Base-by-base conservation (phyloP, 2,888 invertebrate species). In the Caradrina clavipalpis region DNA sequence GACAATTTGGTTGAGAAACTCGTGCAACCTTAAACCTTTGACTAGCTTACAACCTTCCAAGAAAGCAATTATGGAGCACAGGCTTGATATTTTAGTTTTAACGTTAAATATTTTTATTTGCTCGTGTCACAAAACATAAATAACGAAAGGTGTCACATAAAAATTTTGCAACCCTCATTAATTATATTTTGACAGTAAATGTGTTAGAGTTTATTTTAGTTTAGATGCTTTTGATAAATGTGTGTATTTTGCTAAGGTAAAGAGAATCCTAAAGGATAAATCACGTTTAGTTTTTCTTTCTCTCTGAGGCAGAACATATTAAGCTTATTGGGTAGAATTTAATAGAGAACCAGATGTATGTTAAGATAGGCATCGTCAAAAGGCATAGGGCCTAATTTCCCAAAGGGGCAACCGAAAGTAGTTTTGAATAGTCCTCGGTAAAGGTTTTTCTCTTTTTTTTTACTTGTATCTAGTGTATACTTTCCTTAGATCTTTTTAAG, bases 321-420 rank as follows among this genome's bases (percentile, higher is more conserved):
- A 77, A 17, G 56, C 35, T 67, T 61, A 73, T 75, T 76, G 63
- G 57, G 69, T 57, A 39, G 68, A 68, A 78, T 80, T 76, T 78
- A 76, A 76, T 69, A 62, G 67, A 66, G 50, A 65, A 73, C 59
- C 71, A 75, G 72, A 70, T 77, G 65, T 76, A 71, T 73, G 66
- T 62, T 72, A 73, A 80, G 78, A 78, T 67, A 69, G 51, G 53
- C 51, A 74, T 74, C 69, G 76, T 78, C 74, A 70, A 69, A 78
- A 80, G 63, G 73, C 78, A 73, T 82, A 56, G 69, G 63, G 60
- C 57, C 63, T 84, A 82, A 84, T 84, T 84, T 84, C 83, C 83
- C 83, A 70, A 56, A 69, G 78, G 83, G 49, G 47, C 61, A 39
- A 60, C 56, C 45, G 60, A 75, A 67, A 77, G 69, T 82, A 77